phyloP scores from a whole-genome alignment of 2,797 vertebrate species.

The Remorina albescens region DNA sequence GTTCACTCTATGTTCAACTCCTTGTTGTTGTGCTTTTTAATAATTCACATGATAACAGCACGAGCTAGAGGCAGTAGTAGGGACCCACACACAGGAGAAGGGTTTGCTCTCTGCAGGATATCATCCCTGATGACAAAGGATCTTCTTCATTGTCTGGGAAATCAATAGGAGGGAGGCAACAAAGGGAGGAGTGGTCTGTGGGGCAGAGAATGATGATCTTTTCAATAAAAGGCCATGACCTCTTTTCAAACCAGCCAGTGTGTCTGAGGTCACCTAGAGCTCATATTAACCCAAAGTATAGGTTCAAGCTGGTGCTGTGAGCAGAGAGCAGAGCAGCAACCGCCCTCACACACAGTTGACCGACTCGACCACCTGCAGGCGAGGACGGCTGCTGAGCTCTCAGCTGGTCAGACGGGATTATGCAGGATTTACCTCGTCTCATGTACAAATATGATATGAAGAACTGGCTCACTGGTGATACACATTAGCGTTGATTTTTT shows the following conservation, averaged over 20 bases:
- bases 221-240: slow-evolving; percentile 81
- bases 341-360: slow-evolving; percentile 10
- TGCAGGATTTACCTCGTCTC: slow-evolving; percentile 63
- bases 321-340: slow-evolving; percentile 15
- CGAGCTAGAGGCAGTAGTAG: slow-evolving; percentile 38
- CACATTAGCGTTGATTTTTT: slow-evolving; percentile 12
- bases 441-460: slow-evolving; percentile 42
- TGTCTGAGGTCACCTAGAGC: slow-evolving; percentile 71
- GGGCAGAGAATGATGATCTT: slow-evolving; percentile 76
- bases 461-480: slow-evolving; percentile 5
- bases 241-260: slow-evolving; percentile 63
- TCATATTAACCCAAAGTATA: slow-evolving; percentile 65
- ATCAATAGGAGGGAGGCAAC: slow-evolving; percentile 68
- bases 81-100: slow-evolving; percentile 13
- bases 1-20: slow-evolving; percentile 31
- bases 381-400: slow-evolving; percentile 32
- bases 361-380: slow-evolving; percentile 17
- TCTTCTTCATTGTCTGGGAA: slow-evolving; percentile 70
- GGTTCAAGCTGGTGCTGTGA: slow-evolving; percentile 67
- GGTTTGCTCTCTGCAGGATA: slow-evolving; percentile 63
- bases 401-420: slow-evolving; percentile 63
- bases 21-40: slow-evolving; percentile 45
- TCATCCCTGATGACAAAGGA: slow-evolving; percentile 66
- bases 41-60: slow-evolving; percentile 64
- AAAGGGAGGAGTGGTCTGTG: slow-evolving; percentile 64